Evolutionary conservation across 2,888 invertebrate species (phyloP).

Genomic region (Trypoxylon attenuatum): DNA sequence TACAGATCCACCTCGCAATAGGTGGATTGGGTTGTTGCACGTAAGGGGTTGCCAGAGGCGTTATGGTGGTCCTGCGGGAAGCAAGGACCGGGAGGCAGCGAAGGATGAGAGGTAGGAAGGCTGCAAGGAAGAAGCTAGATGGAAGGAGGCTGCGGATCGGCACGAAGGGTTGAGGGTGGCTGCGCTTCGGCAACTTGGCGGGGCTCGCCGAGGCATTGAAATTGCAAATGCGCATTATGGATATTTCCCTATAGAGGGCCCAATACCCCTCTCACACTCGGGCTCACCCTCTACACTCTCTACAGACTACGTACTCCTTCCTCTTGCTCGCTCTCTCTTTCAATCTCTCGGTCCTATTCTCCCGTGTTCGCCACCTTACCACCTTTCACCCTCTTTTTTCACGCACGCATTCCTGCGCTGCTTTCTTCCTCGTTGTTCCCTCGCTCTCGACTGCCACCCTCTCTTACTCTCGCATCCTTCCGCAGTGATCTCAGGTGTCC

Average conservation of each 20-base stretch:
- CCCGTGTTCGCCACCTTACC: neutral
- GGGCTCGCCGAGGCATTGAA: constrained; percentile 70
- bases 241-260: constrained; percentile 73
- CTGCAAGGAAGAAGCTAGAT: constrained; percentile 26
- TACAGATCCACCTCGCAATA: constrained; percentile 28
- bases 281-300: constrained; percentile 10
- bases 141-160: constrained; percentile 48
- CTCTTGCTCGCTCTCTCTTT: constrained; percentile 14
- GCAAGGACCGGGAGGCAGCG: constrained; percentile 13
- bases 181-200: constrained; percentile 64
- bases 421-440: constrained; percentile 4
- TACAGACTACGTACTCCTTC: constrained; percentile 10
- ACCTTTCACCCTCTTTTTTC: neutral
- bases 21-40: constrained; percentile 49
- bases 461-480: neutral
- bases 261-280: constrained; percentile 56
- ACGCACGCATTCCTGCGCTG: neutral
- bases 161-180: constrained; percentile 52
- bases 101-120: constrained; percentile 39
- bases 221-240: constrained; percentile 75
- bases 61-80: constrained; percentile 32
- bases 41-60: constrained; percentile 50
- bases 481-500: neutral
- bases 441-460: constrained; percentile 7
- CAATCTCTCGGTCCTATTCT: constrained; percentile 9